Base-by-base conservation (phyloP, 2,797 vertebrate species). In the Melanotaenia pygmaea region DNA sequence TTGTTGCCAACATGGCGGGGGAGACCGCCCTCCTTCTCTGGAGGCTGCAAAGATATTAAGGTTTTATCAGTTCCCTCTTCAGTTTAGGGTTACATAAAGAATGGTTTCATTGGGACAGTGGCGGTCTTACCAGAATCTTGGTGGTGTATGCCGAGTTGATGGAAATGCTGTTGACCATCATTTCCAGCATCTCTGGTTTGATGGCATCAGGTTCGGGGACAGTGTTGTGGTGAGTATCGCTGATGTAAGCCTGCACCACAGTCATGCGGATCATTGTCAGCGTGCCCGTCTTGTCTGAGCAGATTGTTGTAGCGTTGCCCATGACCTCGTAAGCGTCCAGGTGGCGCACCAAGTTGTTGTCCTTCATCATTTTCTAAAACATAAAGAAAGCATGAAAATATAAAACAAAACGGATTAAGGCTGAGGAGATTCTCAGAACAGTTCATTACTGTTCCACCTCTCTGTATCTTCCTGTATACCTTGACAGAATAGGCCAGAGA, bases 301-400 rank as follows among this genome's bases (percentile, higher is more conserved):
- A 99, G 91, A 99, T 99, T 85, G 98, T 97, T 0, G 98, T 99
- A 80, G 98, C 98, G 0, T 99, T 99, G 78, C 97, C 97, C 98
- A 99, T 99, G 1, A 97, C 99, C 91, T 99, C 98, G 0, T 98
- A 99, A 0, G 98, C 98, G 0, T 99, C 98, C 93, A 99, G 77
- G 86, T 99, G 98, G 40, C 98, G 94, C 61, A 99, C 97, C 47
- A 99, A 92, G 92, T 99, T 99, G 84, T 99, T 99, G 91, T 99
- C 98, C 84, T 97, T 99, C 98, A 99, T 99, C 98, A 99, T 99
- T 99, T 99, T 99, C 98, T 99, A 83, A 72, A 62, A 67, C n/a
- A 72, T 0, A 7, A 26, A 56, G 3, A 14, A 60, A 11, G 57
- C 5, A 18, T n/a, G 10, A 24, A 24, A n/a, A 22, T 35, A 70